Evolutionary conservation across 1,140 invertebrate species (phyloP), one percentile per base, ranked within the genome.

Genomic region (Oncopodura yosiiana): DNA sequence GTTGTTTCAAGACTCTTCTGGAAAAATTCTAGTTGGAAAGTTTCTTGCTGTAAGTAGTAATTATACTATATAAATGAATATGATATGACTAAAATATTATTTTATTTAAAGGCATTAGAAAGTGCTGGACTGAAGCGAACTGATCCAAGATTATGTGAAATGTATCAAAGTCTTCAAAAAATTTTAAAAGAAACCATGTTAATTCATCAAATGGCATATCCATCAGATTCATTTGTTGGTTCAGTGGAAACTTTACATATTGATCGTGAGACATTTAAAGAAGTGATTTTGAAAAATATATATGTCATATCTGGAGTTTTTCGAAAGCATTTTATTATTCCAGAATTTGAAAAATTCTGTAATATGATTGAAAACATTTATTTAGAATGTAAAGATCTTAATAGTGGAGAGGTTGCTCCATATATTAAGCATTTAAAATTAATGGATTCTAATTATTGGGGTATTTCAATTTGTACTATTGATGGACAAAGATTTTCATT

Each of bases 331-430:
- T 92, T 97, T 66, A 83, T 96, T 18, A 91, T 97, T 59, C 93
- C 94, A 2, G 89, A 95, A 66, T 97, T 94, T 73, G 76, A 81
- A 44, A 82, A 83, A 57, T 96, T 97, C 69, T 83, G 82, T 8
- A 83, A 86, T 66, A 79, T 89, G 66, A 87, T 96, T 36, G 87
- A 94, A 67, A 86, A 94, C 59, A 86, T 96, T 69, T 97, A 94
- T 67, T 86, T 82, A 82, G 83, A 85, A 65, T 90, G n/a, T n/a
- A n/a, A n/a, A n/a, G n/a, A n/a, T n/a, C n/a, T n/a, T n/a, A n/a
- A n/a, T n/a, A n/a, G n/a, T n/a, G n/a, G n/a, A n/a, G n/a, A n/a
- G 3, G 3, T 4, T 11, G 46, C n/a, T n/a, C n/a, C n/a, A n/a
- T n/a, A n/a, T n/a, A n/a, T n/a, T n/a, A n/a, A n/a, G n/a, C n/a